phyloP scores from a whole-genome alignment of 2,797 vertebrate genomes.

The Otus scops region DNA sequence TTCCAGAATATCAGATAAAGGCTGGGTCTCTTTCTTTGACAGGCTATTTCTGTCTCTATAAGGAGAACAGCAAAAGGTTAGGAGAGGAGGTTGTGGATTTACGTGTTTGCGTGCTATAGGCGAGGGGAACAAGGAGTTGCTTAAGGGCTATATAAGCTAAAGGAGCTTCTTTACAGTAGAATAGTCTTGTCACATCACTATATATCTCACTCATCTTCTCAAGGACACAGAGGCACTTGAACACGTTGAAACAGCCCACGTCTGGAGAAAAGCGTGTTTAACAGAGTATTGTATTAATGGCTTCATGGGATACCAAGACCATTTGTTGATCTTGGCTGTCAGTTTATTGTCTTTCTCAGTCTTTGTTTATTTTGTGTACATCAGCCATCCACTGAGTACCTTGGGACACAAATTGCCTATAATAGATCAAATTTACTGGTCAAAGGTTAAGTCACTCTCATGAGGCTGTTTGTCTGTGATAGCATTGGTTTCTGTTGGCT shows the following conservation, averaged over 20 bases:
- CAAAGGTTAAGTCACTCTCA: constrained; percentile 26
- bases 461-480: background rate
- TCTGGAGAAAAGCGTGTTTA: background rate
- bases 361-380: constrained; percentile 44
- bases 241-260: background rate
- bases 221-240: background rate
- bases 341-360: constrained; percentile 55
- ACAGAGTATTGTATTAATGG: background rate
- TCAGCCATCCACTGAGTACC: background rate
- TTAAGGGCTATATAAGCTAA: background rate
- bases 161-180: background rate
- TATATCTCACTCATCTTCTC: background rate
- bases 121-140: background rate
- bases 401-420: constrained; percentile 27
- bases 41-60: background rate
- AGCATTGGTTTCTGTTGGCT: constrained; percentile 3
- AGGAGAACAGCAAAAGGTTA: background rate
- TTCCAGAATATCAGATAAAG: background rate
- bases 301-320: background rate
- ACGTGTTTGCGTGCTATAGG: background rate
- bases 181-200: background rate
- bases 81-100: background rate
- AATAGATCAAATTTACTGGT: constrained; percentile 24
- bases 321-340: constrained; percentile 41
- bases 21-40: background rate